These are phyloP conservation scores for Gadopsis bispinosus DNA, from an alignment of 2,797 vertebrate genomes.

Conservation along the genomic window DNA sequence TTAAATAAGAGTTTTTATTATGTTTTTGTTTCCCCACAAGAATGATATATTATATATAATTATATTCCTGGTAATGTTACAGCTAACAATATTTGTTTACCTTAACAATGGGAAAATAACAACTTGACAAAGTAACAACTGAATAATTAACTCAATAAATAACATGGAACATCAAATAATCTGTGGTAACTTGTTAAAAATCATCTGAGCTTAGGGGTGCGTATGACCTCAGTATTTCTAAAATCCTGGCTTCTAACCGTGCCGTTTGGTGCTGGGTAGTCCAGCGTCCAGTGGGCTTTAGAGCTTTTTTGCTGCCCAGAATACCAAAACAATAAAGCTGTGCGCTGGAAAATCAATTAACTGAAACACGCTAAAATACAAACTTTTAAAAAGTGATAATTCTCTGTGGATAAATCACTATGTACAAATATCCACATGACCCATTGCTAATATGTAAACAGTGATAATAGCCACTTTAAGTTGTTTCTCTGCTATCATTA, in stretches of 20 bases:
- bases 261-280: too few relatives aligned
- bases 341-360: too few relatives aligned
- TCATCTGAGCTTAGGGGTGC: not conserved
- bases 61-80: not conserved
- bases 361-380: too few relatives aligned
- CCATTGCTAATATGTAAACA: not conserved
- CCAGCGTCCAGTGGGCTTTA: too few relatives aligned
- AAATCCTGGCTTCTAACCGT: not conserved
- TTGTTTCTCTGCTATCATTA: not conserved
- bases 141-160: not conserved
- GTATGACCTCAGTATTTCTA: not conserved
- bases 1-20: too few relatives aligned
- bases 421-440: too few relatives aligned
- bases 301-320: too few relatives aligned
- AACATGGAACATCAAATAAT: not conserved
- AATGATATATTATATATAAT: not conserved
- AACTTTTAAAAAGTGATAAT: too few relatives aligned
- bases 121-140: not conserved
- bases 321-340: too few relatives aligned
- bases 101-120: not conserved
- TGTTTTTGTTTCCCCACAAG: not conserved
- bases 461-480: not conserved
- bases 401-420: too few relatives aligned
- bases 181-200: not conserved
- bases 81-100: not conserved